Base-by-base conservation (phyloP, 2,888 invertebrate genomes). In the Apeira syringaria region DNA sequence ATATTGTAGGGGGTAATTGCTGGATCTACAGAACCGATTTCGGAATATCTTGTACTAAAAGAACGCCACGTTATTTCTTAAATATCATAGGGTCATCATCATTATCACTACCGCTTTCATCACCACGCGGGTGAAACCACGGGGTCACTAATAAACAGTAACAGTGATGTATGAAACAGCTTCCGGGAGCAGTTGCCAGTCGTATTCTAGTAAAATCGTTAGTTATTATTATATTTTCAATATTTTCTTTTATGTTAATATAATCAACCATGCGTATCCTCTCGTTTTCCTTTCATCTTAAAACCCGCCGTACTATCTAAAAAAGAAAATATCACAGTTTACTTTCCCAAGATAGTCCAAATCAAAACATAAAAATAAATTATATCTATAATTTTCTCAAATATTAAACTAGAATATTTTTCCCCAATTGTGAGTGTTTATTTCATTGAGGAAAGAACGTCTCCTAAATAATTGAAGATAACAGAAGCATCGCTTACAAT, bases 401-500 rank as follows among this genome's bases (percentile, higher is more conserved):
- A 56, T 56, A 50, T 61, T 60, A 60, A 57, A 58, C 60, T 57
- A 51, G 48, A 53, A 46, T 50, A 50, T 49, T 56, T n/a, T 47
- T 59, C 59, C 54, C 53, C 38, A 53, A 71, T 64, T 61, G 58
- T 56, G 62, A 61, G 72, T 75, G 70, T 76, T 77, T 83, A 83
- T 84, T 78, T 78, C 74, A 79, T 77, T 64, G 70, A 53, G 61
- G 66, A 71, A 64, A 68, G 74, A 60, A 68, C 60, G 64, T 73
- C 80, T 79, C 76, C 69, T 83, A 84, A 84, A 86, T 81, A 84
- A 80, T 74, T 71, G 52, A 57, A 75, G 84, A 82, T 83, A 83
- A 78, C 75, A 72, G 60, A 47, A 63, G 75, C 73, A 80, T 80
- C 79, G 70, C 72, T 75, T 72, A 84, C 83, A 78, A 81, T 81